Evolutionary conservation across 2,797 vertebrate species (phyloP).

Genomic region (Gobionotothen gibberifrons): DNA sequence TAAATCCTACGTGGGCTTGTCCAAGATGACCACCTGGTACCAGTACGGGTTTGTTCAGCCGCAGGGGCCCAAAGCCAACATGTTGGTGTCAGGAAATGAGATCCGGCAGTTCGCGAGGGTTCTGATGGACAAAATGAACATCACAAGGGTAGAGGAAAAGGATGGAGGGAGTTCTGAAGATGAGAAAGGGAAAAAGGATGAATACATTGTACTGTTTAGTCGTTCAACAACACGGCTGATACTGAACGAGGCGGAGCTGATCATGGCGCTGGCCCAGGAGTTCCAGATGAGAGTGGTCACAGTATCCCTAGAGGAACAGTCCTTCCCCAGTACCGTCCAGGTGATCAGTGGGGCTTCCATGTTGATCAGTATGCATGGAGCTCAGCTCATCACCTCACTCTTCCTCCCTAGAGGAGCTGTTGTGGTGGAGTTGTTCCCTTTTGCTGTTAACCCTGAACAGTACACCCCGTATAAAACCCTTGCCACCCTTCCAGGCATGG

Average conservation of each 20-base stretch:
- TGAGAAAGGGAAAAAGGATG: conserved; percentile 78
- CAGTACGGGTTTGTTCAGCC: conserved; percentile 98
- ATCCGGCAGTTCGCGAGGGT: conserved; percentile 92
- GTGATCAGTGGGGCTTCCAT: conserved; percentile 91
- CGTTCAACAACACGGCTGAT: conserved; percentile 93
- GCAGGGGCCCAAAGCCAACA: conserved; percentile 97
- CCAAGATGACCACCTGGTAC: conserved; percentile 98
- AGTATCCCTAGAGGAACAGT: conserved; percentile 93
- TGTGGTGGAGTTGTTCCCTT: conserved; percentile 95
- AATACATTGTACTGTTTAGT: conserved; percentile 94
- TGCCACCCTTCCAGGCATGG: conserved; percentile 93
- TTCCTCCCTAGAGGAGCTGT: conserved; percentile 94
- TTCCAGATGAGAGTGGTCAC: conserved; percentile 96
- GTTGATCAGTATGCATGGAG: conserved; percentile 97
- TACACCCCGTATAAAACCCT: conserved; percentile 97
- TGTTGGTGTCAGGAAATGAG: conserved; percentile 95
- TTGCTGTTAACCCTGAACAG: conserved; percentile 95
- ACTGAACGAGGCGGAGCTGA: conserved; percentile 94
- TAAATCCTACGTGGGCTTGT: conserved; percentile 94
- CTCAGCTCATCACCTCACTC: conserved; percentile 93
- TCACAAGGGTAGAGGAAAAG: conserved; percentile 74
- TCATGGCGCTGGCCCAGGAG: conserved; percentile 93
- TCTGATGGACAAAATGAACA: conserved; percentile 89
- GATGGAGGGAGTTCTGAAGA: conserved; percentile 57
- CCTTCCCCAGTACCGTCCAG: conserved; percentile 88